Evolutionary conservation across 1,140 invertebrate genomes (phyloP), one percentile per base, ranked within the genome.

Genomic region (Ooceraea biroi): DNA sequence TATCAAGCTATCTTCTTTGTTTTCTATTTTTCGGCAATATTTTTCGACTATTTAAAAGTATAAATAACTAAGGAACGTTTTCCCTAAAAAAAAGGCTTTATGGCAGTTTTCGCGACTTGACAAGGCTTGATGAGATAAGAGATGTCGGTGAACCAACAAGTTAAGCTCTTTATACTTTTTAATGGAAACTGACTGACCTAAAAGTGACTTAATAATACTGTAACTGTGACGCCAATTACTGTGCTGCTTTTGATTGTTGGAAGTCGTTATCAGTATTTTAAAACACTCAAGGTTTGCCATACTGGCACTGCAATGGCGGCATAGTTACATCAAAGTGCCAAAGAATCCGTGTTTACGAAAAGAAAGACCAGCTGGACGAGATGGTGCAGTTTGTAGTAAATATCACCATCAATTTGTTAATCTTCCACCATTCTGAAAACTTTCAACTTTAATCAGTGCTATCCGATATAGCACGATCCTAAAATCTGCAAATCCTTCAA

Each of bases 181-280:
- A 19, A 3, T 7, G 48, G 22, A 44, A 69, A 19, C n/a, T 68
- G 44, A 25, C 11, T 68, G 63, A 69, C 57, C 30, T 17, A 69
- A 68, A 69, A 69, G 12, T 69, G 48, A 74, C 61, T 57, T 72
- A 76, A 85, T 85, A 85, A 90, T 85, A 84, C 84, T 87, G 74
- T 61, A 68, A 69, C 69, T 17, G 65, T n/a, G 19, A 52, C 19
- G 36, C 19, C 36, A 61, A 50, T 57, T 14, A 14, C 25, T 14
- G 17, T 12, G 3, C 36, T n/a, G 7, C 22, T 55, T 44, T 36
- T 25, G 44, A 68, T 68, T 63, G 22, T 19, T 1, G n/a, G 44
- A 14, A 3, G n/a, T n/a, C n/a, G n/a, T n/a, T n/a, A n/a, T n/a
- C n/a, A n/a, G n/a, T n/a, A n/a, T n/a, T n/a, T n/a, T n/a, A n/a